phyloP scores from a whole-genome alignment of 2,888 invertebrate species.

The Tenthredo distinguenda region DNA sequence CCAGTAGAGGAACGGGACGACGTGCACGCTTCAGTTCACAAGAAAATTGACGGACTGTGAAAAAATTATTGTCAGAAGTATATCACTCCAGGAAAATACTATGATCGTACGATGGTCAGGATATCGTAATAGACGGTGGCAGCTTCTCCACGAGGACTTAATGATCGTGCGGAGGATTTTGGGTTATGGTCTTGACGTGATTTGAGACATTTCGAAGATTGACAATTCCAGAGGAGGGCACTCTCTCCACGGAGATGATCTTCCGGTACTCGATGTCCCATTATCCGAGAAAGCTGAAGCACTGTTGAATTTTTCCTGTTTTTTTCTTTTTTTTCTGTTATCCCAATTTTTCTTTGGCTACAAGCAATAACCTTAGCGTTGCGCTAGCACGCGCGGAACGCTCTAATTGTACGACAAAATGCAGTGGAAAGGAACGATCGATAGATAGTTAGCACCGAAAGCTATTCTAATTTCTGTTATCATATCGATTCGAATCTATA shows the following conservation, averaged over 20 bases:
- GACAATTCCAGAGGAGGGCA: not conserved
- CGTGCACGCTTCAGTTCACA: constrained; percentile 75
- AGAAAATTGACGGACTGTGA: constrained; percentile 76
- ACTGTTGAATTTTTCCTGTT: not conserved
- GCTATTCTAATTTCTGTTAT: not conserved
- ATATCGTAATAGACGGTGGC: constrained; percentile 47
- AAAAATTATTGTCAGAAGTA: constrained; percentile 74
- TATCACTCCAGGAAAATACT: constrained; percentile 70
- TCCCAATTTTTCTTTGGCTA: not conserved
- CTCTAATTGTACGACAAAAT: constrained; percentile 30
- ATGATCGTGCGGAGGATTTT: constrained; percentile 12
- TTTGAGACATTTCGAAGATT: constrained; percentile 18
- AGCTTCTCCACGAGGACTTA: constrained; percentile 31
- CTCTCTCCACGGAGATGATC: constrained; percentile 18
- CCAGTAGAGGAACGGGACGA: constrained; percentile 36
- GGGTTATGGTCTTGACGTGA: constrained; percentile 8
- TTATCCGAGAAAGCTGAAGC: constrained; percentile 33
- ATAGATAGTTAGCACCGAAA: not conserved
- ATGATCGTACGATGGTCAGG: constrained; percentile 64
- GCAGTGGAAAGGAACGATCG: constrained; percentile 26
- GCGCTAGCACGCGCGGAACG: constrained; percentile 31
- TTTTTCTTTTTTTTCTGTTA: not conserved
- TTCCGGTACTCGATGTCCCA: not conserved
- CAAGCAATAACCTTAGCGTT: constrained; percentile 7
- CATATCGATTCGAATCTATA: not conserved